phyloP scores from a whole-genome alignment of 1,140 invertebrate species.

The Drosophila simulans region DNA sequence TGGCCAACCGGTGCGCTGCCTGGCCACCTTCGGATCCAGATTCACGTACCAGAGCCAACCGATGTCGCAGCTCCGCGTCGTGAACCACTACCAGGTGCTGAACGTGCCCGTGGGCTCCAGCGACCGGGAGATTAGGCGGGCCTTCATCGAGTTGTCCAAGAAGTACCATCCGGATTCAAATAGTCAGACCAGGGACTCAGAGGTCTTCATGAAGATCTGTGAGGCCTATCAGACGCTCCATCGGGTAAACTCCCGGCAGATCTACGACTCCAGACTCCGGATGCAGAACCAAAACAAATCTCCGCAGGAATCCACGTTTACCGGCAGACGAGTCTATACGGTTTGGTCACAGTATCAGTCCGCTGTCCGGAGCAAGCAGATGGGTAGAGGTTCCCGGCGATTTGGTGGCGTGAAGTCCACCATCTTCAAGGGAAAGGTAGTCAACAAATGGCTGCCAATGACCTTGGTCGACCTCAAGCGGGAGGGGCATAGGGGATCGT shows the following conservation, averaged over 20 bases:
- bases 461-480: background rate
- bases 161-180: slow-evolving; percentile 64
- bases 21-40: slow-evolving; percentile 29
- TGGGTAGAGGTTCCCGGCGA: slow-evolving; percentile 5
- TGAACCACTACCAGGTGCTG: slow-evolving; percentile 62
- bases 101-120: slow-evolving; percentile 42
- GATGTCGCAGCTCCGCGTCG: background rate
- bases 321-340: slow-evolving; percentile 15
- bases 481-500: background rate
- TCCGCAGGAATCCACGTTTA: slow-evolving; percentile 5
- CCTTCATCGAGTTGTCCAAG: slow-evolving; percentile 60
- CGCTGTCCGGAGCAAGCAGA: slow-evolving; percentile 45
- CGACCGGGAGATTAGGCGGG: slow-evolving; percentile 49
- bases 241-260: slow-evolving; percentile 12
- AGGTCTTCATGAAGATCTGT: slow-evolving; percentile 54
- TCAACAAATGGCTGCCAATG: slow-evolving; percentile 8
- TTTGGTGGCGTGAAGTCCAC: background rate
- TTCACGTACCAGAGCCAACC: slow-evolving; percentile 3
- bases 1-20: slow-evolving; percentile 6
- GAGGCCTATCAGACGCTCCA: slow-evolving; percentile 59
- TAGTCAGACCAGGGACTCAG: slow-evolving; percentile 12
- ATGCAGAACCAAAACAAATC: background rate
- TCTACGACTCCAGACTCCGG: slow-evolving; percentile 23
- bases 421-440: background rate
- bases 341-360: slow-evolving; percentile 48